These are phyloP conservation scores for Cepaea hortensis DNA, from an alignment of 2,888 invertebrate genomes.

Conservation along the genomic window DNA sequence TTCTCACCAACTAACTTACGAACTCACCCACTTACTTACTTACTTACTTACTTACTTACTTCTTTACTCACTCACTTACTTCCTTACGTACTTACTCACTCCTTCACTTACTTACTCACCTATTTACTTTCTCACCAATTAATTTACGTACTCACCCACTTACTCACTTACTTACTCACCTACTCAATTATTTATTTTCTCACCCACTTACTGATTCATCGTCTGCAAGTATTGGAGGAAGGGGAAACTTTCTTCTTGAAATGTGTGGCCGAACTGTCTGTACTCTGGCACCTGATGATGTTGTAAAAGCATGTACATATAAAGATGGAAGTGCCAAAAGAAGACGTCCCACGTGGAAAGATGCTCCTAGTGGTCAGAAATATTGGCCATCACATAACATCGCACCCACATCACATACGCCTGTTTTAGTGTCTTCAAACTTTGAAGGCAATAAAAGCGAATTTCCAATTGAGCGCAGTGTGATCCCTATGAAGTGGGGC, in stretches of 20 bases:
- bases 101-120: no score
- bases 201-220: no score
- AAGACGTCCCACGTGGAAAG: slow-evolving; percentile 81
- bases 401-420: slow-evolving; percentile 74
- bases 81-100: no score
- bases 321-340: slow-evolving; percentile 73
- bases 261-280: slow-evolving; percentile 65
- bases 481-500: slow-evolving; percentile 91
- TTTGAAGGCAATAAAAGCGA: slow-evolving; percentile 67
- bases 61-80: no score
- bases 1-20: no score
- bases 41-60: no score
- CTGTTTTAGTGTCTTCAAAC: slow-evolving; percentile 83
- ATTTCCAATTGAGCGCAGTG: slow-evolving; percentile 74
- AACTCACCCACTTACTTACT: no score
- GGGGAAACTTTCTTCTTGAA: not conserved
- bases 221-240: not conserved
- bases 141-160: no score
- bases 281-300: slow-evolving; percentile 80
- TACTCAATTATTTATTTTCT: no score
- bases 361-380: slow-evolving; percentile 80
- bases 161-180: no score
- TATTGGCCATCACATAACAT: slow-evolving; percentile 85
- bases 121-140: no score
- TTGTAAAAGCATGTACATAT: slow-evolving; percentile 82